Conservation (phyloP, 2,888 invertebrate genomes). For the Mythimna pallens region DNA sequence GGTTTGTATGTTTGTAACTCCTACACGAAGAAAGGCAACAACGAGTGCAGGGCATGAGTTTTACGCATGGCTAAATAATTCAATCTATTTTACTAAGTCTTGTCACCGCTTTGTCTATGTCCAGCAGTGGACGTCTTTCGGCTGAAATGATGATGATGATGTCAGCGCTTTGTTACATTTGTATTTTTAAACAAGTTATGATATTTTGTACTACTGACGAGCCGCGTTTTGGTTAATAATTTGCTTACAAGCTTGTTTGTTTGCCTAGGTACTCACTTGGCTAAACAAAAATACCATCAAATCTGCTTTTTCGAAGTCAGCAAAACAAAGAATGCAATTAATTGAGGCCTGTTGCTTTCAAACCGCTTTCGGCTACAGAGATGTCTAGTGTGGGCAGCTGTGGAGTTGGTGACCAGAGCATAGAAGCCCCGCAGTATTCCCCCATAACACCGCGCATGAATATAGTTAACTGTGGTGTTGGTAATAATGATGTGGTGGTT, state of each 20-base stretch:
- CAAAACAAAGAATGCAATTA: conserved; percentile 29
- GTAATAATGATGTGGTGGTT: conserved; percentile 5
- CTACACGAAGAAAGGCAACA: conserved; percentile 6
- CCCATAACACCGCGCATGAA: conserved; percentile 32
- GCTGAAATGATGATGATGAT: no score
- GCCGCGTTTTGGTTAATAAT: conserved; percentile 15
- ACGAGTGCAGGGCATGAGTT: conserved; percentile 13
- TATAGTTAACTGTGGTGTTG: conserved; percentile 17
- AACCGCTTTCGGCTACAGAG: conserved; percentile 22
- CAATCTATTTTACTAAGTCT: no score
- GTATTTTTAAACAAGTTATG: conserved; percentile 6
- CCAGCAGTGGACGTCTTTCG: no score
- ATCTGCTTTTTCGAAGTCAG: conserved; percentile 34
- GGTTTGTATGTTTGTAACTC: conserved; percentile 15
- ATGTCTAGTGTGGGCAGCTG: conserved; percentile 24
- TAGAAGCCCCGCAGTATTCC: conserved; percentile 29
- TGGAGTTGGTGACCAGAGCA: conserved; percentile 34
- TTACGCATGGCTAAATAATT: no score
- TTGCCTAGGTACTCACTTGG: conserved; percentile 17
- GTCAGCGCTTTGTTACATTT: conserved; percentile 6
- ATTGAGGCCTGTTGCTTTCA: conserved; percentile 29
- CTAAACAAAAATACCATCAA: conserved; percentile 19
- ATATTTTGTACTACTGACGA: conserved; percentile 17
- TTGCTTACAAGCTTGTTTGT: conserved; percentile 20
- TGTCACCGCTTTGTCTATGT: no score